Conservation (phyloP, 1,140 invertebrate genomes). For the Procambarus virginalis region DNA sequence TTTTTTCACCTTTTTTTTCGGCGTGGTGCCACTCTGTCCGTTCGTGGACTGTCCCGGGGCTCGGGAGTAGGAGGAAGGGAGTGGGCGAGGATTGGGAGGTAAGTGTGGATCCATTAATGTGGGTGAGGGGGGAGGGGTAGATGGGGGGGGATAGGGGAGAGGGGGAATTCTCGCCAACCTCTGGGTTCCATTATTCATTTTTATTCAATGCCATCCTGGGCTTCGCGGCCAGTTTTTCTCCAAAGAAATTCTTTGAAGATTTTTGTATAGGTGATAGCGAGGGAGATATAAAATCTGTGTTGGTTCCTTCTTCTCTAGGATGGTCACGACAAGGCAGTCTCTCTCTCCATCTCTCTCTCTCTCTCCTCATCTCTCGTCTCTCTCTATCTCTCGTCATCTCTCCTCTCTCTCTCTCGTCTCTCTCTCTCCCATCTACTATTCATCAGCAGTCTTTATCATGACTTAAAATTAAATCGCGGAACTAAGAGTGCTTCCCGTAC, state of each 20-base stretch:
- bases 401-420: neutral
- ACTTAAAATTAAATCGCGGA: too few species aligned
- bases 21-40: constrained; percentile 54
- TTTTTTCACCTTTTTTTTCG: constrained; percentile 33
- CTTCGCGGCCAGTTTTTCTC: constrained; percentile 55
- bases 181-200: constrained; percentile 56
- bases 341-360: too few species aligned
- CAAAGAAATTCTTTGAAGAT: constrained; percentile 62
- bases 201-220: constrained; percentile 50
- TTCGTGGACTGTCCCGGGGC: constrained; percentile 21
- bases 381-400: neutral
- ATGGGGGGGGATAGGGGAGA: neutral
- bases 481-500: too few species aligned
- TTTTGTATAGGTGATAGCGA: constrained; percentile 49
- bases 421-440: too few species aligned
- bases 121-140: too few species aligned
- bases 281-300: constrained; percentile 58
- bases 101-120: neutral
- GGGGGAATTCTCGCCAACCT: neutral
- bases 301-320: constrained; percentile 4
- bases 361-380: constrained; percentile 13
- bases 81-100: neutral
- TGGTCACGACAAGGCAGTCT: neutral
- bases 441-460: too few species aligned
- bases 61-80: neutral